Evolutionary conservation across 2,888 invertebrate genomes (phyloP).

Genomic region (Molanna angustata): DNA sequence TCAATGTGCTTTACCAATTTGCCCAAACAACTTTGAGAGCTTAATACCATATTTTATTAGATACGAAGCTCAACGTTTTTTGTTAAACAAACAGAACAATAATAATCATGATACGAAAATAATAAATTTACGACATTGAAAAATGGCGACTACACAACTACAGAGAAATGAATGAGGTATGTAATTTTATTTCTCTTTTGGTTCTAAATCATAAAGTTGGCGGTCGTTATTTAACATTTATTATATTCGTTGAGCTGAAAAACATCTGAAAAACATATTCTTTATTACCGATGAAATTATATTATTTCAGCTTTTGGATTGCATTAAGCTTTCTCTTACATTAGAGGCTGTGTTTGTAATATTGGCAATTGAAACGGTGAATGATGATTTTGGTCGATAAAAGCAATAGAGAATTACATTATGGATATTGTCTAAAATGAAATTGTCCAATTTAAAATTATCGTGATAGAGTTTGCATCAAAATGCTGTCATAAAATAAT

Average conservation of each 20-base stretch:
- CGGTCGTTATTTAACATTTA: conserved; percentile 13
- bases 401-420: too few relatives aligned
- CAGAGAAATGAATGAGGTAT: neutral
- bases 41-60: too few relatives aligned
- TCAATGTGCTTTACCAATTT: too few relatives aligned
- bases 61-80: too few relatives aligned
- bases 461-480: too few relatives aligned
- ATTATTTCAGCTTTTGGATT: conserved; percentile 17
- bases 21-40: too few relatives aligned
- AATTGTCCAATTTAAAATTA: too few relatives aligned
- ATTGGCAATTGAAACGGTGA: too few relatives aligned
- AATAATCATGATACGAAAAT: neutral
- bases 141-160: neutral
- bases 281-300: conserved; percentile 20
- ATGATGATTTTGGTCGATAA: too few relatives aligned
- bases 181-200: conserved; percentile 7
- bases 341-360: conserved; percentile 23
- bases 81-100: neutral
- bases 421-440: too few relatives aligned
- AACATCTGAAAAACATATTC: conserved; percentile 10
- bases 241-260: conserved; percentile 9
- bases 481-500: too few relatives aligned
- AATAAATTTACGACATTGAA: neutral
- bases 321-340: conserved; percentile 15
- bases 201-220: conserved; percentile 14